A percentile compares a stretch with the other conserved stretches of the same genome.
Conservation (phyloP, 2,113 vertebrate genomes). For the Pholis gunnellus region DNA sequence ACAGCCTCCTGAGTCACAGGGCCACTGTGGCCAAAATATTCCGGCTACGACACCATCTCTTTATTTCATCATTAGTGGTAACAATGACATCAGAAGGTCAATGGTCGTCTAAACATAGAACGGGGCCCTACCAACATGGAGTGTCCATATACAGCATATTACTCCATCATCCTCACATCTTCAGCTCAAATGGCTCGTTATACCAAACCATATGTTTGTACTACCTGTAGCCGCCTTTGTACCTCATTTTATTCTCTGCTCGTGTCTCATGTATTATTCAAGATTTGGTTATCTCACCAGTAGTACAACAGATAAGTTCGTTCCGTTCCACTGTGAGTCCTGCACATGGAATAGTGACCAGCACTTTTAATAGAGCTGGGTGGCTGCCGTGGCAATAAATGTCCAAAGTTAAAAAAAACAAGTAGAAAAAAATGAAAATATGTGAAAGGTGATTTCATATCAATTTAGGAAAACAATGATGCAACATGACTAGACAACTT, state of each 20-base stretch:
- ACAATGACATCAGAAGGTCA: slow-evolving; percentile 47
- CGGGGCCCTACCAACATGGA: background rate
- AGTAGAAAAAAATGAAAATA: background rate
- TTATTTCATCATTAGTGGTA: slow-evolving; percentile 66
- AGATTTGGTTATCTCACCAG: slow-evolving; percentile 40
- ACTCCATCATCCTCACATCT: slow-evolving; percentile 15
- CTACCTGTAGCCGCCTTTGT: slow-evolving; percentile 10
- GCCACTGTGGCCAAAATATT: slow-evolving; percentile 34
- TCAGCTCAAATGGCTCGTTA: slow-evolving; percentile 33
- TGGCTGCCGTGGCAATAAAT: background rate
- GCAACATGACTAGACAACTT: background rate
- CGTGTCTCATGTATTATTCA: slow-evolving; percentile 52
- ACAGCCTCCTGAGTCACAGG: slow-evolving; percentile 23
- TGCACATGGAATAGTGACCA: background rate
- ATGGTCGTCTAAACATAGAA: background rate
- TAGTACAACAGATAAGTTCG: slow-evolving; percentile 34
- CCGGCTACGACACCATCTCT: slow-evolving; percentile 57
- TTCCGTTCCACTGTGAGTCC: slow-evolving; percentile 4
- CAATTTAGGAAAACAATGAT: background rate
- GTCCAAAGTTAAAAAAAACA: background rate
- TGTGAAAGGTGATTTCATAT: background rate
- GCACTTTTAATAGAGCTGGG: background rate
- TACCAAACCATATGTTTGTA: slow-evolving; percentile 17
- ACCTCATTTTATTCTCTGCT: slow-evolving; percentile 36
- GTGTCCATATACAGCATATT: slow-evolving; percentile 8